Conservation (phyloP, 2,113 vertebrate species). For the Vulpes ferrilata region DNA sequence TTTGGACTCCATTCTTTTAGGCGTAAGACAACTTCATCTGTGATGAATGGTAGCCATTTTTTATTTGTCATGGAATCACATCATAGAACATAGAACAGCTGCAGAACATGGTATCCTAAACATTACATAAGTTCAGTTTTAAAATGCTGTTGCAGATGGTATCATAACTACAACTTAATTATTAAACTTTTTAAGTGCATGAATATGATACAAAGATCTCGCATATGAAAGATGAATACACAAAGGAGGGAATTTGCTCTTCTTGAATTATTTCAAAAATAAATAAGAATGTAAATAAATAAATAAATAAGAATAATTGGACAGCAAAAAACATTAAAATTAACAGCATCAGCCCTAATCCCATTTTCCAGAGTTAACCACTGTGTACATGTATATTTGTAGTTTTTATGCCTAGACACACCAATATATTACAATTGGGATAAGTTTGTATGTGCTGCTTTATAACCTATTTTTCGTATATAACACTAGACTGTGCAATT, state of each 20-base stretch:
- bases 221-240: slow-evolving; percentile 8
- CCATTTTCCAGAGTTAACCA: slow-evolving; percentile 34
- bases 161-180: slow-evolving; percentile 41
- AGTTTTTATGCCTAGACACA: neutral
- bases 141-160: slow-evolving; percentile 28
- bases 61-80: slow-evolving; percentile 51
- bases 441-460: slow-evolving; percentile 6
- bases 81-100: slow-evolving; percentile 18
- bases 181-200: slow-evolving; percentile 60
- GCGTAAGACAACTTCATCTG: neutral
- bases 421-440: neutral
- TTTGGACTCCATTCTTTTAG: slow-evolving; percentile 44
- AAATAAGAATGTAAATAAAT: neutral
- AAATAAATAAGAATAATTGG: slow-evolving; percentile 8
- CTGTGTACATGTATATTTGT: neutral
- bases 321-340: slow-evolving; percentile 8
- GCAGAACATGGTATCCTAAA: slow-evolving; percentile 9
- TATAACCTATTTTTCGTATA: neutral
- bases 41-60: slow-evolving; percentile 46
- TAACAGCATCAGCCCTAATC: neutral
- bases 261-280: slow-evolving; percentile 36
- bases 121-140: slow-evolving; percentile 60
- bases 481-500: slow-evolving; percentile 12
- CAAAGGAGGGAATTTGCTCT: slow-evolving; percentile 38
- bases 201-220: slow-evolving; percentile 14